A percentile compares a stretch with the other conserved stretches of the same genome.
Conservation (phyloP, 2,797 vertebrate species). For the Heterohyrax brucei region DNA sequence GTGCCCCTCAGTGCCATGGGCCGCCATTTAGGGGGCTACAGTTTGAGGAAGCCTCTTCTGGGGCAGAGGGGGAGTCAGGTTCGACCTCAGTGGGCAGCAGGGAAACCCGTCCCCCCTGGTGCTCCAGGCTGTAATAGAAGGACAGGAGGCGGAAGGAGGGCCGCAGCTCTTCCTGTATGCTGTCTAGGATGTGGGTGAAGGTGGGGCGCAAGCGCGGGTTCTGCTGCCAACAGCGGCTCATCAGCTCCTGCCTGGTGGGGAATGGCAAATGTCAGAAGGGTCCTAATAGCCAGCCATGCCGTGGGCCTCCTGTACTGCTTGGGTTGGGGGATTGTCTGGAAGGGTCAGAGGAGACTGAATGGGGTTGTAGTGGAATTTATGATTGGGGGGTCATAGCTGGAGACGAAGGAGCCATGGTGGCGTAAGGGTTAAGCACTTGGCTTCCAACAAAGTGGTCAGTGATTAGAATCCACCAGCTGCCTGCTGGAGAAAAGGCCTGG, state of each 20-base stretch:
- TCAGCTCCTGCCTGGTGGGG: constrained; percentile 89
- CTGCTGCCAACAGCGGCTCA: constrained; percentile 92
- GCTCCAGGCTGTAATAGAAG: constrained; percentile 90
- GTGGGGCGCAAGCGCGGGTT: constrained; percentile 91
- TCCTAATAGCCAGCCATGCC: not conserved
- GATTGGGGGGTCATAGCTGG: not conserved
- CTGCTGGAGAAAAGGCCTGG: not conserved
- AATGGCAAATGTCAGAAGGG: not conserved
- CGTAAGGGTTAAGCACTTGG: not conserved
- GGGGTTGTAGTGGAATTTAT: not conserved
- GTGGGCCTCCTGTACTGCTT: not conserved
- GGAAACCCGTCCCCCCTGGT: constrained; percentile 56
- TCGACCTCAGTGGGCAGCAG: constrained; percentile 67
- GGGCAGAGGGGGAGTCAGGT: not conserved
- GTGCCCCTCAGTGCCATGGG: constrained; percentile 66
- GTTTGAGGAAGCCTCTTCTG: constrained; percentile 53
- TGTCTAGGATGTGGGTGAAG: constrained; percentile 91
- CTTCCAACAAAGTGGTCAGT: not conserved
- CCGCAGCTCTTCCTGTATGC: constrained; percentile 88
- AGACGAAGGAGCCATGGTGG: not conserved
- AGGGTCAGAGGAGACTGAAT: not conserved
- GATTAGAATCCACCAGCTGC: not conserved
- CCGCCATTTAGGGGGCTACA: constrained; percentile 84
- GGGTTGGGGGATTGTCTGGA: not conserved
- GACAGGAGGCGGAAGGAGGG: constrained; percentile 89